Base-by-base conservation (phyloP, 2,113 vertebrate genomes). In the Grantiella picta region DNA sequence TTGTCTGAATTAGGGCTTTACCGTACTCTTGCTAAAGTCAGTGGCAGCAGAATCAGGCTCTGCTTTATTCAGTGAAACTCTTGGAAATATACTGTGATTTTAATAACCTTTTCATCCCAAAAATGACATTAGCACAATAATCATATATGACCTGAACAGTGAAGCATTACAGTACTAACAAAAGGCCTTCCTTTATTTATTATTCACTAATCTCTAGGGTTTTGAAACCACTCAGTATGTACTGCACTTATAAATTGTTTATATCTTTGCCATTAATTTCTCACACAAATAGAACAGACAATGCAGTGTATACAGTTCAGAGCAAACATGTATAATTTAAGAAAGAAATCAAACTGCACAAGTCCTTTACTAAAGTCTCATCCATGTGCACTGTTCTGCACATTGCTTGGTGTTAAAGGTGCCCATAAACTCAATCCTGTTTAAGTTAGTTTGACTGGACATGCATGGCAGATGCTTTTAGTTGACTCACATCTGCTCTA, bases 211-310 rank as follows among this genome's bases (percentile, higher is more conserved):
- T 92, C 85, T 83, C 56, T 44, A 35, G 60, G 35, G 79, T 53
- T 89, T 93, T 81, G 54, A 93, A 96, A 86, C 59, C 72, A 88
- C 85, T 88, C 82, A 54, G 54, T 77, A 28, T 70, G 44, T 83
- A 78, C 79, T 10, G 3, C 75, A 47, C 82, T 95, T 86, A 90
- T 90, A 92, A 93, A 96, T 94, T 93, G 90, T 92, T 96, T 82
- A 88, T 88, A n/a, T 81, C 71, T 92, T 95, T 89, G 86, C 85
- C 82, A 68, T 96, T 96, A 56, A 73, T 56, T 83, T 94, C 56
- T 60, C 86, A 72, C 64, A 88, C 64, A 96, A 97, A 88, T 60
- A 94, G 71, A 93, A 64, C 64, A 83, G 69, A 79, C 71, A 92
- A 73, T 90, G 70, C n/a, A 33, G 52, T 86, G 71, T 90, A 89